Evolutionary conservation across 2,888 invertebrate genomes (phyloP), one percentile per base, ranked within the genome.

Genomic region (Platynereis dumerilii): DNA sequence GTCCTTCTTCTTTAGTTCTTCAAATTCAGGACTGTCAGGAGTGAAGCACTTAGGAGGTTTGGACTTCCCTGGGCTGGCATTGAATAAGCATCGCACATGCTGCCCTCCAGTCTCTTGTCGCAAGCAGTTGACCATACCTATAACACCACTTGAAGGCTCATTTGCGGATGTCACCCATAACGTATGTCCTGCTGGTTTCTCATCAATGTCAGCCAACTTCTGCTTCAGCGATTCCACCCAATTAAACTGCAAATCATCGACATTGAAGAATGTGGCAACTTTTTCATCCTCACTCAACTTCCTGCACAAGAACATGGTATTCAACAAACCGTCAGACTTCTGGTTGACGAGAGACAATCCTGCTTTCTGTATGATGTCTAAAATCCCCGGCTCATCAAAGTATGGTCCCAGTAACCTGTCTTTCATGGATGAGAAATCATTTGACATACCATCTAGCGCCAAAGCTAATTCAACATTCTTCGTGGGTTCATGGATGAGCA

Each of bases 41-140:
- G 59, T 44, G 28, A 64, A 29, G 12, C n/a, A 28, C 28, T 68
- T 67, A 27, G 64, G 52, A 0, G n/a, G 1, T 2, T 29, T 15
- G 27, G 17, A 44, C 0, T 60, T 29, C 15, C 34, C 24, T 26
- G 28, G 86, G 74, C 89, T 90, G 77, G 91, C 90, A 72, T 91
- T 87, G 78, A 90, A 90, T 67, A 90, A 87, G 66, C 85, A 83
- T 63, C 87, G 86, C 73, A 10, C 52, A 59, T 0, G n/a, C 10
- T 55, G 48, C 24, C 95, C 95, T 71, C 94, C 94, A 5, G 91
- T 88, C 87, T 97, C 97, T 75, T 89, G 90, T 77, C 91, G 91
- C 72, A 98, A 87, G 84, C 98, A 99, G 80, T 94, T 91, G 78
- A 92, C 90, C 81, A 98, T 87, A 55, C 98, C 98, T 64, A 96